phyloP scores from a whole-genome alignment of 2,888 invertebrate genomes.

The Mythimna vitellina region DNA sequence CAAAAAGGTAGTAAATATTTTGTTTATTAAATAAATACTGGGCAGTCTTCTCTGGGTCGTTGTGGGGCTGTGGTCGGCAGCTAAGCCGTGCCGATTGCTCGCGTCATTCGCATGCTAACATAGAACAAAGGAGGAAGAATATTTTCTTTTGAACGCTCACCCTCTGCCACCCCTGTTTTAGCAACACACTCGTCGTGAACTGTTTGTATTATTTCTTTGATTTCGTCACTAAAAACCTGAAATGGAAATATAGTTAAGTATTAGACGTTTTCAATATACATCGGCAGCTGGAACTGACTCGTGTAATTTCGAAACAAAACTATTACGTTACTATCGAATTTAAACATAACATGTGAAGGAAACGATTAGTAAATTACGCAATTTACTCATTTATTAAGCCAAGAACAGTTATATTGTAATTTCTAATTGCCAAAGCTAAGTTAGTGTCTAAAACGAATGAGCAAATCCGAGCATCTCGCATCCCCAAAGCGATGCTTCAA shows the following conservation, averaged over 20 bases:
- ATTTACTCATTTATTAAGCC: not conserved
- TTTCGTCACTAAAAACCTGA: conserved; percentile 88
- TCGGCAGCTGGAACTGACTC: conserved; percentile 32
- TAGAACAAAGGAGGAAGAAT: conserved; percentile 85
- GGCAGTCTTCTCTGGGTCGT: conserved; percentile 41
- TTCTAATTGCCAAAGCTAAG: not conserved
- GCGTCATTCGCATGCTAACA: conserved; percentile 81
- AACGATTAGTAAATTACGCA: not conserved
- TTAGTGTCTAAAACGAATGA: conserved; percentile 8
- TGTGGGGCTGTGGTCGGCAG: conserved; percentile 60
- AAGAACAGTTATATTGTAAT: not conserved
- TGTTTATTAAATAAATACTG: conserved; percentile 11
- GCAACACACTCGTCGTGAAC: conserved; percentile 87
- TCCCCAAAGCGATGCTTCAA: conserved; percentile 36
- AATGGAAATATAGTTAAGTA: conserved; percentile 71
- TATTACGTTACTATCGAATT: not conserved
- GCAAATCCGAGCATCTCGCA: conserved; percentile 13
- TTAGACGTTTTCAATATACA: conserved; percentile 47
- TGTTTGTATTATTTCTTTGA: conserved; percentile 88
- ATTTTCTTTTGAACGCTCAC: conserved; percentile 84
- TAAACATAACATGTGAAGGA: not conserved
- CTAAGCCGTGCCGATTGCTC: conserved; percentile 80
- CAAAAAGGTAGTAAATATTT: not conserved
- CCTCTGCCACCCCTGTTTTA: conserved; percentile 87
- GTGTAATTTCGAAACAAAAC: conserved; percentile 10